Evolutionary conservation across 1,140 invertebrate genomes (phyloP).

Genomic region (Muscidifurax raptorellus): DNA sequence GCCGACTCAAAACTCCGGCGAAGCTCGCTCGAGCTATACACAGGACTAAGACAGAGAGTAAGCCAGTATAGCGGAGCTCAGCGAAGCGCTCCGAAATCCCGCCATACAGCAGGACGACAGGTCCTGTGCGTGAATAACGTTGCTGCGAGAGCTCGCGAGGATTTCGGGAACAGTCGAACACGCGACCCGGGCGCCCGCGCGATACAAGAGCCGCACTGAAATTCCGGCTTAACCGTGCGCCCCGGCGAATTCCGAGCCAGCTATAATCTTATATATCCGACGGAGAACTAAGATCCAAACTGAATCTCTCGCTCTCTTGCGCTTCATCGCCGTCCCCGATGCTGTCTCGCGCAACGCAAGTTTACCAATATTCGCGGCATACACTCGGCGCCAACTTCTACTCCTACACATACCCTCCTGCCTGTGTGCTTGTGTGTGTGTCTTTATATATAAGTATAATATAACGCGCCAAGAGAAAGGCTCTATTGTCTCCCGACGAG

Average conservation of each 20-base stretch:
- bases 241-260: conserved; percentile 27
- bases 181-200: background rate
- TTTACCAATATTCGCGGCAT: conserved; percentile 50
- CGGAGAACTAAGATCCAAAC: conserved; percentile 47
- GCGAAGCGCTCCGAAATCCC: background rate
- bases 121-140: conserved; percentile 30
- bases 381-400: conserved; percentile 33
- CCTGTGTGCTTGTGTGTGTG: background rate
- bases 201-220: conserved; percentile 6
- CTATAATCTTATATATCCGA: conserved; percentile 46
- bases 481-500: conserved; percentile 23
- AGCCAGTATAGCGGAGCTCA: background rate
- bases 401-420: too few species aligned
- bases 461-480: background rate
- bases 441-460: background rate
- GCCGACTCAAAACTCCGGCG: conserved; percentile 11
- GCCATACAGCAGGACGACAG: background rate
- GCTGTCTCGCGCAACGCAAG: conserved; percentile 26
- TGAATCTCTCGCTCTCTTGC: conserved; percentile 10
- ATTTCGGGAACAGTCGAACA: conserved; percentile 26
- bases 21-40: conserved; percentile 1
- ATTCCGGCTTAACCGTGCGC: conserved; percentile 26
- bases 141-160: background rate
- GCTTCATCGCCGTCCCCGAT: background rate
- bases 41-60: background rate